These are phyloP conservation scores for Cephus nigrinus DNA, from an alignment of 2,888 invertebrate genomes.

Conservation along the genomic window DNA sequence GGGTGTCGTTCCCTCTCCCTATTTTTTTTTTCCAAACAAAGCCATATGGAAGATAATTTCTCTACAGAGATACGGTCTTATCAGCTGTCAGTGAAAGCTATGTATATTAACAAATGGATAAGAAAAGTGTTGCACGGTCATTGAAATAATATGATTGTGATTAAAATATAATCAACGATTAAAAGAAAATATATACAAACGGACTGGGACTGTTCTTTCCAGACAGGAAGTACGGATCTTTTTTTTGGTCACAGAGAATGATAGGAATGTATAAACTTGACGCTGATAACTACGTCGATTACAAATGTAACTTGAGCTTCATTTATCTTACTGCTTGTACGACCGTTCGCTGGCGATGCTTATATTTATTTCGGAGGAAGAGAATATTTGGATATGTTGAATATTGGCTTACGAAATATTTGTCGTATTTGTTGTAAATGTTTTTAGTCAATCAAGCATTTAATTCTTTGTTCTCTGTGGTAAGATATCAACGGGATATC, in stretches of 20 bases:
- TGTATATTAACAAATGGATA: not conserved
- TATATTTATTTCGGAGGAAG: too few relatives aligned
- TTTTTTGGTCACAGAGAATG: too few relatives aligned
- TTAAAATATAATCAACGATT: not conserved
- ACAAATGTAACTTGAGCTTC: not conserved
- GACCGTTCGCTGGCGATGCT: not conserved
- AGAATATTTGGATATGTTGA: too few relatives aligned
- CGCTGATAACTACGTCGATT: not conserved
- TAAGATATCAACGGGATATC: not conserved
- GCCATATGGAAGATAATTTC: not conserved
- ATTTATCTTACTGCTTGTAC: not conserved
- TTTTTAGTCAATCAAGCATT: too few relatives aligned
- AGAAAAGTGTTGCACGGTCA: not conserved
- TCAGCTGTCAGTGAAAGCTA: not conserved
- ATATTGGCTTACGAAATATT: too few relatives aligned
- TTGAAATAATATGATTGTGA: not conserved
- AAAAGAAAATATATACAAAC: not conserved
- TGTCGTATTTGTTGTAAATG: too few relatives aligned
- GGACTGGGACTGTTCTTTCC: not conserved
- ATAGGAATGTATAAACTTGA: not conserved
- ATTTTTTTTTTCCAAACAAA: not conserved
- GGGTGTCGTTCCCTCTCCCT: too few relatives aligned
- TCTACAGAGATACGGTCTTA: not conserved
- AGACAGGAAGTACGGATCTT: too few relatives aligned
- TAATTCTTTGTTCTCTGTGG: too few relatives aligned